Conservation (phyloP, 2,797 vertebrate genomes). For the Mormyrus hasselquistii region DNA sequence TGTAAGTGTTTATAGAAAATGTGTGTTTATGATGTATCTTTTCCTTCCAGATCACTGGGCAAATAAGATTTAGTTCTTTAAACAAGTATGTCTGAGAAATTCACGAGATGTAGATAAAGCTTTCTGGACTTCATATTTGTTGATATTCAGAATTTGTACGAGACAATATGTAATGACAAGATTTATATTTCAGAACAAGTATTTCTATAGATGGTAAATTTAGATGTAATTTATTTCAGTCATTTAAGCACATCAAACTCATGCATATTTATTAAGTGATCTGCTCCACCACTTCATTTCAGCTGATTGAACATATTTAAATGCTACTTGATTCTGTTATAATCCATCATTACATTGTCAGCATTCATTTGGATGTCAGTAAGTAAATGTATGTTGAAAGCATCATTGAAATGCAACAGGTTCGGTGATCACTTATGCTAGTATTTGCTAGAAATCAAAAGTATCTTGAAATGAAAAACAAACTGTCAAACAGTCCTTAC, state of each 20-base stretch:
- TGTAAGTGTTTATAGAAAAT: background rate
- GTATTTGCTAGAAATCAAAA: background rate
- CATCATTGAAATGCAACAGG: background rate
- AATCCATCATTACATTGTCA: constrained; percentile 2
- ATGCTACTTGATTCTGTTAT: constrained; percentile 3
- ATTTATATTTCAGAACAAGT: background rate
- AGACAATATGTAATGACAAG: background rate
- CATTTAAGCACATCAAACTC: constrained; percentile 13
- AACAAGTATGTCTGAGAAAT: background rate
- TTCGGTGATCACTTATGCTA: background rate
- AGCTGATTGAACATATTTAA: constrained; percentile 16
- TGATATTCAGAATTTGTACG: background rate
- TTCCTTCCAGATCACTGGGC: background rate
- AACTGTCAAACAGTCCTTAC: background rate
- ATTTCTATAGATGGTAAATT: background rate
- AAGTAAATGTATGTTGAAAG: background rate
- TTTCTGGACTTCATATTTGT: background rate
- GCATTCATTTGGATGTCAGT: background rate
- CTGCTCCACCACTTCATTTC: background rate
- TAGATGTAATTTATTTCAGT: background rate
- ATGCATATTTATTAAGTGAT: constrained; percentile 18
- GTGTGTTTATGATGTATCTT: background rate
- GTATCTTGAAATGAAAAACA: background rate
- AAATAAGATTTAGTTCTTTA: background rate
- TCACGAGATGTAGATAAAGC: background rate